Base-by-base conservation (phyloP, 2,888 invertebrate genomes). In the Zygaena filipendulae region DNA sequence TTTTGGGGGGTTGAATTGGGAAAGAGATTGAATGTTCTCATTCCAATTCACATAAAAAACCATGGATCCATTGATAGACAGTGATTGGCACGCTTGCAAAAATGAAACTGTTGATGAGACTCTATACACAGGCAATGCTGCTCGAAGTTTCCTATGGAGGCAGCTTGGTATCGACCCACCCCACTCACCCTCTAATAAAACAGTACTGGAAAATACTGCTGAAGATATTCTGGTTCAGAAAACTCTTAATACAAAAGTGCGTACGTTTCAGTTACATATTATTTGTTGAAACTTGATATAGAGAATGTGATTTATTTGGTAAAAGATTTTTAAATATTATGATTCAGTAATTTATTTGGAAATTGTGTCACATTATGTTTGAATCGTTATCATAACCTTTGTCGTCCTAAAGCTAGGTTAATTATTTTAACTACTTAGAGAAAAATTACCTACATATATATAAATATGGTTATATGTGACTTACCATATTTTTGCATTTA, bases 201-300 rank as follows among this genome's bases (percentile, higher is more conserved):
- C 64, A 21, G 82, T 83, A 23, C 70, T 86, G 33, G 83, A 85
- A 55, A 81, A 81, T 42, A 71, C 81, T 38, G 87, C 87, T n/a
- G 87, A 88, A 55, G 84, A 84, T 45, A 82, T 83, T 42, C 72
- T 88, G 36, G 82, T 87, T 10, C 68, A 81, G 40, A 86, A 86
- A 47, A 77, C 83, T 40, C 61, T 80, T 16, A 79, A 82, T 47
- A 86, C 85, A 60, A 74, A 84, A 71, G 87, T 87, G 61, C 64
- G 74, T 52, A 13, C n/a, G 9, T 14, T 25, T 26, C 26, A 18
- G 7, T 13, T 13, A 3, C 2, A 26, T n/a, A 11, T 27, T 23
- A 21, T 12, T 11, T 26, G 3, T 12, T 23, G 11, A 21, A 27
- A 27, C n/a, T n/a, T n/a, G n/a, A n/a, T n/a, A n/a, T n/a, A n/a